A percentile compares a stretch with the other conserved stretches of the same genome.
Evolutionary conservation across 1,140 invertebrate species (phyloP).

Genomic region (Drosophila paulistorum): DNA sequence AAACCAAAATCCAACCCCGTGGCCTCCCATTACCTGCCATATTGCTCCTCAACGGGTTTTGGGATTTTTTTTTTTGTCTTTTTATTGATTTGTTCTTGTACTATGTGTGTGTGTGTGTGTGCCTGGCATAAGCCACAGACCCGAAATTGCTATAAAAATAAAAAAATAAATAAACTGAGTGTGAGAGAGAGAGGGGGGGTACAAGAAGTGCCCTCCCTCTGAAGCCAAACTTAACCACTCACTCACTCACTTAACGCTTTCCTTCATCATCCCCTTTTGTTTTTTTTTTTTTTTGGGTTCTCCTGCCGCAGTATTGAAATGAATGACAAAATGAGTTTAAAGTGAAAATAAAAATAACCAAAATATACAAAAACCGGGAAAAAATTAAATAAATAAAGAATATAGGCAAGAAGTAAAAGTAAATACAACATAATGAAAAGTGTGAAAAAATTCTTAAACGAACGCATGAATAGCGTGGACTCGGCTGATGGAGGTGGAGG

Average conservation of each 20-base stretch:
- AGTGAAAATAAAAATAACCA: constrained; percentile 45
- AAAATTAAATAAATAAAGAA: constrained; percentile 26
- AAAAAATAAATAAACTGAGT: background rate
- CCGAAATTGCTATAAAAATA: constrained; percentile 9
- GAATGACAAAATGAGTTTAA: constrained; percentile 13
- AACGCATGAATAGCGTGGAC: constrained; percentile 78
- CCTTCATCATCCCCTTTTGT: too few species aligned
- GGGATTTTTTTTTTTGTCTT: too few species aligned
- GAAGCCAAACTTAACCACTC: background rate
- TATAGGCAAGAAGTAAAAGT: background rate
- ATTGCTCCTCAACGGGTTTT: too few species aligned
- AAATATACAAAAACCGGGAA: constrained; percentile 6
- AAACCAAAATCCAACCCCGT: constrained; percentile 2
- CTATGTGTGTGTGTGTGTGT: background rate
- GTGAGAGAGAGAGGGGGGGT: background rate
- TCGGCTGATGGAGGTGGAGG: constrained; percentile 43
- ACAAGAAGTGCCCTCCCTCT: background rate
- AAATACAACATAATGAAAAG: constrained; percentile 66
- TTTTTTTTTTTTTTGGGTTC: background rate
- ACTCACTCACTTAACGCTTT: background rate
- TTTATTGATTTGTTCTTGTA: constrained; percentile 18
- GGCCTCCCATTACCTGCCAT: too few species aligned
- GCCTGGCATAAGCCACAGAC: constrained; percentile 1
- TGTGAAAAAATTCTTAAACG: constrained; percentile 80
- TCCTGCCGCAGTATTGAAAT: background rate